Conservation (phyloP, 2,888 invertebrate genomes). For the Drosophila macrothrix region DNA sequence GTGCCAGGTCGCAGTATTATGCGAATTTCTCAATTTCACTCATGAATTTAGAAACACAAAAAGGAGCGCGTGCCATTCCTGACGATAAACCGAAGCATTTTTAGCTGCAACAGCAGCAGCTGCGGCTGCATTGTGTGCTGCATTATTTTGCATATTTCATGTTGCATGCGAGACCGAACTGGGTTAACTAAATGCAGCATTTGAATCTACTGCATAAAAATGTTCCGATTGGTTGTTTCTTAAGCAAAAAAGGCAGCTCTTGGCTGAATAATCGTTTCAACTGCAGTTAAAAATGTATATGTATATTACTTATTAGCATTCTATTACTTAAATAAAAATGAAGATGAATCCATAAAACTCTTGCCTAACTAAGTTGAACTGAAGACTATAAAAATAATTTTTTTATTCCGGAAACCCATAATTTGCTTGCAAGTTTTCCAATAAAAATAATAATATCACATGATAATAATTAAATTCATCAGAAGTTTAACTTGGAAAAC, state of each 20-base stretch:
- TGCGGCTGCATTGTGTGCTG: constrained; percentile 21
- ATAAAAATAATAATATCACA: neutral
- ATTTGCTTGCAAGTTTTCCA: neutral
- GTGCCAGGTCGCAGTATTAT: constrained; percentile 15
- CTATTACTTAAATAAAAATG: neutral
- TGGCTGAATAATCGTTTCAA: constrained; percentile 3
- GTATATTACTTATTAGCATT: neutral
- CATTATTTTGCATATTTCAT: constrained; percentile 69
- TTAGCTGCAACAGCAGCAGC: constrained; percentile 24
- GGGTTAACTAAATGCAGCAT: constrained; percentile 67
- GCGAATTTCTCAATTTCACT: constrained; percentile 36
- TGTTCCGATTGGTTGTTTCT: constrained; percentile 37
- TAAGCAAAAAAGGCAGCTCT: neutral
- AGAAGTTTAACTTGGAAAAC: neutral
- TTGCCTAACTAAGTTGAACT: too few species aligned
- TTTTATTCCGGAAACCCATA: neutral
- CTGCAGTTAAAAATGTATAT: neutral
- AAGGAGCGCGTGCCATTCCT: constrained; percentile 21
- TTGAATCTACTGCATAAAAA: constrained; percentile 35
- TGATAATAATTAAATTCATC: neutral
- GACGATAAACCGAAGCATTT: constrained; percentile 49
- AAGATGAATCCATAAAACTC: neutral
- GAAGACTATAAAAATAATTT: neutral
- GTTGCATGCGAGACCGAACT: constrained; percentile 52
- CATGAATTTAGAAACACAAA: constrained; percentile 13